phyloP scores from a whole-genome alignment of 2,888 invertebrate species.

The Sphecodes monilicornis region DNA sequence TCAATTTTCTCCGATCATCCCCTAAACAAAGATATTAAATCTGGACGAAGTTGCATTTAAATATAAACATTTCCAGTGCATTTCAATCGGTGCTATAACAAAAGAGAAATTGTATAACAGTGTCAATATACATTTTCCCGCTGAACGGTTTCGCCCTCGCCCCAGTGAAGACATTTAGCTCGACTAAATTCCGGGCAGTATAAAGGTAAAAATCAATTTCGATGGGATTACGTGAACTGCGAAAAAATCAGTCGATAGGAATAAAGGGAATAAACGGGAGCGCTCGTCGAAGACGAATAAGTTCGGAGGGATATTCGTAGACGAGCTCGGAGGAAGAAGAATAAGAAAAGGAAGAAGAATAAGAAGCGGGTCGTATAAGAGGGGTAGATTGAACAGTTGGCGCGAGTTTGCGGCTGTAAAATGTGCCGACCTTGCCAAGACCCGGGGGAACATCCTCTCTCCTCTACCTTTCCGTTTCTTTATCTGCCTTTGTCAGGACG shows the following conservation, averaged over 20 bases:
- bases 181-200: not conserved
- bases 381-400: slow-evolving; percentile 68
- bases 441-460: slow-evolving; percentile 74
- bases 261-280: slow-evolving; percentile 37
- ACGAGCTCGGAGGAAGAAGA: not conserved
- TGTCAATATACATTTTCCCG: not conserved
- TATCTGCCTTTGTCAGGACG: slow-evolving; percentile 68
- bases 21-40: not conserved
- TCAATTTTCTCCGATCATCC: too few relatives aligned
- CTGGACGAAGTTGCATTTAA: not conserved
- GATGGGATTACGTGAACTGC: not conserved
- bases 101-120: not conserved
- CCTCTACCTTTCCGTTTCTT: slow-evolving; percentile 48
- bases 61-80: not conserved
- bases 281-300: slow-evolving; percentile 21
- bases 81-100: not conserved
- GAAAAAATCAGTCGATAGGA: slow-evolving; percentile 40
- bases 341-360: not conserved
- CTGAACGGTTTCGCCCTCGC: not conserved
- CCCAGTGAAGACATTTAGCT: not conserved
- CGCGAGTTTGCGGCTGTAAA: slow-evolving; percentile 76
- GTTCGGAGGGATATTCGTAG: slow-evolving; percentile 42
- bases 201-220: slow-evolving; percentile 18
- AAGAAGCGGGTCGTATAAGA: slow-evolving; percentile 55
- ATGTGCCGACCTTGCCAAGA: slow-evolving; percentile 80